Evolutionary conservation across 2,797 vertebrate genomes (phyloP), one percentile per base, ranked within the genome.

Genomic region (Pangasius krempfi): DNA sequence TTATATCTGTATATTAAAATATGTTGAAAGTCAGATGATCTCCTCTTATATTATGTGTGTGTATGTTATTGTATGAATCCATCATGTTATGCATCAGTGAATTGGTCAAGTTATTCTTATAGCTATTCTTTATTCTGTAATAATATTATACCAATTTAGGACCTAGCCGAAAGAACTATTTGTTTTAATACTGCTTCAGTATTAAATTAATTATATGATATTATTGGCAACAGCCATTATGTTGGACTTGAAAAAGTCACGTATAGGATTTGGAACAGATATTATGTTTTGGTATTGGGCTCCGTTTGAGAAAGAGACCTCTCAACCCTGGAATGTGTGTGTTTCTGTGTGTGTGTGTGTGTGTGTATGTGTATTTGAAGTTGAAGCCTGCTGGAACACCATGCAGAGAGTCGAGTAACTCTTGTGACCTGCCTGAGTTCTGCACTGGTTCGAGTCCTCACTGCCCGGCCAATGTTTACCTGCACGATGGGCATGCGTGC

Each of bases 401-500:
- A 0, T 99, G 99, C 93, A 94, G 99, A 88, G 97, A 95, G 86
- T 95, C 97, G 5, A 95, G 97, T 92, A 99, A 99, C 84, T 97
- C 98, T 81, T 99, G 99, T 2, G 99, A 99, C 91, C 96, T 99
- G 90, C 98, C 99, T 0, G 99, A 99, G 95, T 99, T 98, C 94
- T 99, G 99, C 92, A 98, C 98, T 0, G 99, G 99, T 25, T 92
- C 95, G 89, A 95, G 92, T 91, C 97, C 98, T 3, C 98, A 99
- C 93, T 99, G 99, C 93, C 99, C 98, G 0, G 96, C 97, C 89
- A 99, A 99, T 0, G 98, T 99, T 2, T 99, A 99, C 93, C 96
- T 99, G 90, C 98, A 99, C 0, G 98, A 99, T 0, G 99, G 99
- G 7, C 98, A 98, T 47, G 90, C 95, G 0, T 99, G 98, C 93